Percentiles rank a stretch among this genome's conserved stretches.
phyloP scores from a whole-genome alignment of 1,140 invertebrate genomes.

The Saxidomus purpurata region DNA sequence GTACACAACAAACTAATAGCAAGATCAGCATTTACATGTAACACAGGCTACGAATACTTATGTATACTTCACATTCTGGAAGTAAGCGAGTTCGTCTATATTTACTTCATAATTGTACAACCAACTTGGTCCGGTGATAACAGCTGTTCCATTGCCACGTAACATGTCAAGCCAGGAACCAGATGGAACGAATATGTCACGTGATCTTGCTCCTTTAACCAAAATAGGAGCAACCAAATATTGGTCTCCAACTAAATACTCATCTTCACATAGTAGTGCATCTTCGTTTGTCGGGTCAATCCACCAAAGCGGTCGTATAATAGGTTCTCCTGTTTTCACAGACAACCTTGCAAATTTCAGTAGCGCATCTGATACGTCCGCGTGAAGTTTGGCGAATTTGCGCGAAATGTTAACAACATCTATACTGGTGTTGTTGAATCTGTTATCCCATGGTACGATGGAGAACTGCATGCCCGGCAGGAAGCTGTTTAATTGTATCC shows the following conservation, averaged over 20 bases:
- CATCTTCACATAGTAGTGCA: conserved; percentile 93
- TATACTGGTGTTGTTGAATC: conserved; percentile 89
- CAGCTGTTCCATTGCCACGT: background rate
- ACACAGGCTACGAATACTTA: no score
- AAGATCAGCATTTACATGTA: no score
- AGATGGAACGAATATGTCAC: conserved; percentile 90
- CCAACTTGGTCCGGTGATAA: conserved; percentile 89
- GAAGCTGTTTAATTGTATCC: conserved; percentile 95
- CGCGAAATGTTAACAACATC: conserved; percentile 89
- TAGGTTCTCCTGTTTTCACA: conserved; percentile 76
- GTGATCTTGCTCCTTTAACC: conserved; percentile 88
- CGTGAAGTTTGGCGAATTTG: conserved; percentile 90
- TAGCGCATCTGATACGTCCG: conserved; percentile 86
- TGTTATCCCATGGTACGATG: conserved; percentile 92
- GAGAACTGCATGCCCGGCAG: conserved; percentile 96
- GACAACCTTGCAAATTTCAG: conserved; percentile 71
- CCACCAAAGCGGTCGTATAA: conserved; percentile 96
- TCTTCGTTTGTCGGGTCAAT: conserved; percentile 93
- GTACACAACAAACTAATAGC: no score
- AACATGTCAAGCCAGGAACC: conserved; percentile 76
- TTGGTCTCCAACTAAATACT: conserved; percentile 93
- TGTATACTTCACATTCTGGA: conserved; percentile 47
- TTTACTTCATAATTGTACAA: conserved; percentile 89
- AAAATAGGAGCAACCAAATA: conserved; percentile 95
- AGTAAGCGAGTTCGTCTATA: conserved; percentile 77